These are phyloP conservation scores for Drosophila rufa DNA, from an alignment of 1,140 invertebrate genomes.

Conservation along the genomic window DNA sequence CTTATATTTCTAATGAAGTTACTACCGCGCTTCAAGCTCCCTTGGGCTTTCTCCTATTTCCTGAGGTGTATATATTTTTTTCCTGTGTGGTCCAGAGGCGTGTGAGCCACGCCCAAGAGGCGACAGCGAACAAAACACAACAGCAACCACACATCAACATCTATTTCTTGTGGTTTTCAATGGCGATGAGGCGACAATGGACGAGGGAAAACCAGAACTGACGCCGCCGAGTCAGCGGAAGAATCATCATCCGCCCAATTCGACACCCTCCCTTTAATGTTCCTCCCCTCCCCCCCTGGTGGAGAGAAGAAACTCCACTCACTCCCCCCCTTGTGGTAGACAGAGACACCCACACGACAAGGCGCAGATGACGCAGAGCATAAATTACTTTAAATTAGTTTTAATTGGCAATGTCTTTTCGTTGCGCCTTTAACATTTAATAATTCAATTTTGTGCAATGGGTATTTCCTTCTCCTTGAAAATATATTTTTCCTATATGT, in stretches of 20 bases:
- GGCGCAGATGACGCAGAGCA: slow-evolving; percentile 69
- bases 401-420: slow-evolving; percentile 75
- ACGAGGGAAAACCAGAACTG: slow-evolving; percentile 12
- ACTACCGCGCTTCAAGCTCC: too few species aligned
- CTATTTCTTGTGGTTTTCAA: slow-evolving; percentile 11
- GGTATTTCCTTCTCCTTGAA: not conserved
- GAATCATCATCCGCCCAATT: slow-evolving; percentile 21
- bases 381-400: slow-evolving; percentile 83
- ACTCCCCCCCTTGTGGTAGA: slow-evolving; percentile 13
- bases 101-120: slow-evolving; percentile 2
- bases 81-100: slow-evolving; percentile 3
- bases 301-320: slow-evolving; percentile 14
- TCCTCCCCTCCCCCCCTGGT: slow-evolving; percentile 14
- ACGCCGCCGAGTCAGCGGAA: not conserved
- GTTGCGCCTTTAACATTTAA: slow-evolving; percentile 57
- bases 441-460: slow-evolving; percentile 52
- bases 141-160: slow-evolving; percentile 7
- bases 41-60: not conserved
- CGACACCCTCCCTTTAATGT: slow-evolving; percentile 18
- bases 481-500: too few species aligned
- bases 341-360: slow-evolving; percentile 33
- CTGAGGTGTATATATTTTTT: not conserved
- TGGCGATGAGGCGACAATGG: slow-evolving; percentile 31
- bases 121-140: slow-evolving; percentile 15
- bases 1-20: too few species aligned